A percentile compares a stretch with the other conserved stretches of the same genome.
These are phyloP conservation scores for Neosalanx taihuensis DNA, from an alignment of 2,797 vertebrate genomes.

Conservation along the genomic window DNA sequence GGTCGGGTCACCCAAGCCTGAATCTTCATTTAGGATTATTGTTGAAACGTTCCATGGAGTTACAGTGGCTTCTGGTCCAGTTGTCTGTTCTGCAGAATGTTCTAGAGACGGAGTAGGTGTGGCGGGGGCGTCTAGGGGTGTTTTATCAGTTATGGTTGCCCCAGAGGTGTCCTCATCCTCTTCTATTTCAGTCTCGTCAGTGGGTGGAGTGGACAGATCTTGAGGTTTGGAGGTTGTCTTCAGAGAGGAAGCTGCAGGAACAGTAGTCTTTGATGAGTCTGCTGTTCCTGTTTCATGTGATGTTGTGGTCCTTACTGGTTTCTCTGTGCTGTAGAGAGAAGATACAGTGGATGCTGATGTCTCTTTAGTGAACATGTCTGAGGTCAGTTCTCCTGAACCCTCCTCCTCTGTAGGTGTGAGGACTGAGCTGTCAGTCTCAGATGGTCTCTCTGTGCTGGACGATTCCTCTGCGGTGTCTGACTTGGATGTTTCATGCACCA, in stretches of 20 bases:
- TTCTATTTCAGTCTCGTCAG: constrained; percentile 37
- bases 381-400: not conserved
- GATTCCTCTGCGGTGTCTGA: not conserved
- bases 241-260: constrained; percentile 18
- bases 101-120: not conserved
- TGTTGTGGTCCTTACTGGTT: not conserved
- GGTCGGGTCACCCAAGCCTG: constrained; percentile 14
- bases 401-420: not conserved
- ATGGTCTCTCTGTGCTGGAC: not conserved
- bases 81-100: constrained; percentile 15
- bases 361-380: not conserved
- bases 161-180: constrained; percentile 37
- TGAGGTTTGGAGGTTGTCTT: constrained; percentile 29
- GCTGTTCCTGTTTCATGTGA: constrained; percentile 6
- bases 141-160: constrained; percentile 25
- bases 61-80: constrained; percentile 11
- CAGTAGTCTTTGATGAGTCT: constrained; percentile 7
- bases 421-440: not conserved
- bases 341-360: not conserved
- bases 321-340: too few species aligned
- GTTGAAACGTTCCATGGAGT: constrained; percentile 13
- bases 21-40: not conserved
- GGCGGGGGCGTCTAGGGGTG: constrained; percentile 17
- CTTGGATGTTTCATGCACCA: not conserved
- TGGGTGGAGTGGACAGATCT: constrained; percentile 29